Evolutionary conservation across 2,888 invertebrate genomes (phyloP).

Genomic region (Chirona hameri): DNA sequence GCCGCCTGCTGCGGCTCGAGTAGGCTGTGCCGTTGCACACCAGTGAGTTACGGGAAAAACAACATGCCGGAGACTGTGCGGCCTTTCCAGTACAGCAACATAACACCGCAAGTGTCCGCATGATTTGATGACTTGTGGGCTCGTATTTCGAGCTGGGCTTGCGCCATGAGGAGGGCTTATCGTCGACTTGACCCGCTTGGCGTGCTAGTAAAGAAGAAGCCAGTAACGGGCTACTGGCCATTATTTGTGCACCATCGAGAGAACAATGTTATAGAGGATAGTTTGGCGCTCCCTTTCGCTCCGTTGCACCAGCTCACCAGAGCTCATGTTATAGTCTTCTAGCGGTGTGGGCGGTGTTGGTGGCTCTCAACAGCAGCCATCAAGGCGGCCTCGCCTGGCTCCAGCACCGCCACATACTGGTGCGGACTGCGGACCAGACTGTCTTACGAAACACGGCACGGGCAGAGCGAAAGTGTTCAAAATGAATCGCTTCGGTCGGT

Average conservation of each 20-base stretch:
- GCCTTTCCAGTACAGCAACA: background rate
- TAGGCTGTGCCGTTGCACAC: background rate
- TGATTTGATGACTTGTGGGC: background rate
- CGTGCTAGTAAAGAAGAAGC: too few relatives aligned
- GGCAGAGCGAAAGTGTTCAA: constrained; percentile 8
- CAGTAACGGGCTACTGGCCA: too few relatives aligned
- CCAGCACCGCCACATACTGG: background rate
- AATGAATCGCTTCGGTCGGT: background rate
- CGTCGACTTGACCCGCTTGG: background rate
- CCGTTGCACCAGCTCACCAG: too few relatives aligned
- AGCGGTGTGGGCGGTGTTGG: too few relatives aligned
- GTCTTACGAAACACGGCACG: background rate
- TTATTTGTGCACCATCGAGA: too few relatives aligned
- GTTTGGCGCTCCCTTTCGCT: too few relatives aligned
- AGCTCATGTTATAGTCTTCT: too few relatives aligned
- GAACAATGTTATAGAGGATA: too few relatives aligned
- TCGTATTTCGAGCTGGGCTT: background rate
- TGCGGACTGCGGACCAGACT: background rate
- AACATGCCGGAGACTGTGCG: background rate
- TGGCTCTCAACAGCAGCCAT: too few relatives aligned
- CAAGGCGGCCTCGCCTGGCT: background rate
- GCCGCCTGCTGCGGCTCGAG: background rate
- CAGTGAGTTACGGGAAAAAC: constrained; percentile 26
- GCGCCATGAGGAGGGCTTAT: background rate
- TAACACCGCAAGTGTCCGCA: background rate